Base-by-base conservation (phyloP, 2,888 invertebrate species). In the Diaperis boleti region DNA sequence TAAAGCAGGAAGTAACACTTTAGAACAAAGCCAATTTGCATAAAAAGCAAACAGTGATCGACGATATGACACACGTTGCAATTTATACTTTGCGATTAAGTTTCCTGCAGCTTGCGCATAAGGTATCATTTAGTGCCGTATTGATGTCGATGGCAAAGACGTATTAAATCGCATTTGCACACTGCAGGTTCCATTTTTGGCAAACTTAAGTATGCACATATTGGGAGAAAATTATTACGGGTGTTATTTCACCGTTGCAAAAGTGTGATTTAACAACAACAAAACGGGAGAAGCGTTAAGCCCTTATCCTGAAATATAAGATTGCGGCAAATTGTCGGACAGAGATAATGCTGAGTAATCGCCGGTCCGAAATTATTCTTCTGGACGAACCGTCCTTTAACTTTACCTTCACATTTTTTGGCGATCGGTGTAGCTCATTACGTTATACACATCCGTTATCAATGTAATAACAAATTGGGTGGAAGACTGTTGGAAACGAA, bases 401-500 rank as follows among this genome's bases (percentile, higher is more conserved):
- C n/a, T n/a, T n/a, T n/a, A n/a, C n/a, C n/a, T n/a, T n/a, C n/a
- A n/a, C n/a, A n/a, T n/a, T n/a, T n/a, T n/a, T n/a, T n/a, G n/a
- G n/a, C n/a, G n/a, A n/a, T n/a, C n/a, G n/a, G n/a, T n/a, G 15
- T 14, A 52, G 20, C 39, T 52, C 37, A 52, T 52, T 52, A 39
- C 26, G n/a, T n/a, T n/a, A n/a, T n/a, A 26, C 41, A 31, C 33
- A 39, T 56, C 33, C 15, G 42, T 39, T 59, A 50, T 49, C 37
- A 65, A 60, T 60, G 49, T 33, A 18, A 31, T 20, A 41, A 41
- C 52, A 47, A 33, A 59, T 69, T 68, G 55, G 61, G 68, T 59
- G 61, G 62, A 45, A 52, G 61, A 33, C 57, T 65, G 66, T 62
- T 50, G 15, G 54, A 63, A 68, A 67, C 65, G 65, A 69, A 70